Evolutionary conservation across 2,888 invertebrate species (phyloP).

Genomic region (Dusona sp.): DNA sequence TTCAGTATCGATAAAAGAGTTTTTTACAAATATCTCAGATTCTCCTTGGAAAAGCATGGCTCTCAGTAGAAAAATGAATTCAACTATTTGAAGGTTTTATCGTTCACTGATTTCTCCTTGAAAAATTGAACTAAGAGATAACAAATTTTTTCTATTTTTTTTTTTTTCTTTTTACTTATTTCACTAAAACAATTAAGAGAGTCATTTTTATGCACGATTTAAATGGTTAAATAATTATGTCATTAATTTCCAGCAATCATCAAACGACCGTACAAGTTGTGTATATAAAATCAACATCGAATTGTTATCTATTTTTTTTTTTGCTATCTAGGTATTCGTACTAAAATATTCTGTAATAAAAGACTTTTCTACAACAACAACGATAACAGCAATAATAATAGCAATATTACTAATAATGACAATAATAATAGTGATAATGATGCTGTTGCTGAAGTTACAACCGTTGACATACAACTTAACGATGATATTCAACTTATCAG

Average conservation of each 20-base stretch:
- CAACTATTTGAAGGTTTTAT: not conserved
- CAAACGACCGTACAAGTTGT: slow-evolving; percentile 27
- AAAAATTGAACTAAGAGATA: not conserved
- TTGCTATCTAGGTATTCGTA: slow-evolving; percentile 48
- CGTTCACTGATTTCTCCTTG: not conserved
- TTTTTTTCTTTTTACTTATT: slow-evolving; percentile 50
- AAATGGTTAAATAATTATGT: slow-evolving; percentile 17
- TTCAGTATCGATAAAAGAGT: not conserved
- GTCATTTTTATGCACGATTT: slow-evolving; percentile 20
- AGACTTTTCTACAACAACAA: slow-evolving; percentile 49
- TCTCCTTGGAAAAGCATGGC: not conserved
- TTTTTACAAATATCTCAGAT: not conserved
- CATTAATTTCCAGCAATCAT: slow-evolving; percentile 19
- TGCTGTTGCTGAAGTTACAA: not conserved
- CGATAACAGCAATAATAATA: slow-evolving; percentile 50
- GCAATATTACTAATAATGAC: slow-evolving; percentile 45
- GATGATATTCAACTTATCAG: slow-evolving; percentile 35
- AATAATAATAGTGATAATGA: slow-evolving; percentile 21
- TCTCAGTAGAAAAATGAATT: not conserved
- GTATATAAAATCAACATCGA: slow-evolving; percentile 61
- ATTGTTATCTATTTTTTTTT: slow-evolving; percentile 57
- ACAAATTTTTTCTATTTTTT: slow-evolving; percentile 50
- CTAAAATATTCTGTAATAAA: slow-evolving; percentile 52
- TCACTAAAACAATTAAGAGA: slow-evolving; percentile 18
- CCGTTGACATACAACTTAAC: not conserved